Percentiles rank a stretch among this genome's conserved stretches.
These are phyloP conservation scores for Mesoligia furuncula DNA, from an alignment of 2,888 invertebrate genomes.

Conservation along the genomic window DNA sequence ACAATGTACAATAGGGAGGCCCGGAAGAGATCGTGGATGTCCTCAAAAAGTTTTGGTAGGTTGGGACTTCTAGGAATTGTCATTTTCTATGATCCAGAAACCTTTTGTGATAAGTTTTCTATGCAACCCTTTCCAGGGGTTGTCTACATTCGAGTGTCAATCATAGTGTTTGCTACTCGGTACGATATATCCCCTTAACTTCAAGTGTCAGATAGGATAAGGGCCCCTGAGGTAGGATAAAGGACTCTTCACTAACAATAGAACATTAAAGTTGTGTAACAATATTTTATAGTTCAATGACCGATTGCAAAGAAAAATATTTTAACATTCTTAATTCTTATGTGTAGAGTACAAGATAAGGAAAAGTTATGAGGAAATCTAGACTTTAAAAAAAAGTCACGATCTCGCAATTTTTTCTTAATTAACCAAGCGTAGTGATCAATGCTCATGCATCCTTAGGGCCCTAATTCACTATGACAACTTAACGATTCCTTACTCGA, in stretches of 20 bases:
- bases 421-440: not conserved
- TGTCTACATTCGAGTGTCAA: constrained; percentile 10
- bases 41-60: constrained; percentile 1
- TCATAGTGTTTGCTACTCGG: constrained; percentile 23
- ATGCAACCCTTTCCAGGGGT: constrained; percentile 16
- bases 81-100: constrained; percentile 19
- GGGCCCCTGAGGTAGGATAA: not conserved
- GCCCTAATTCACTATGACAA: too few species aligned
- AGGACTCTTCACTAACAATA: constrained; percentile 32
- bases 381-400: not conserved
- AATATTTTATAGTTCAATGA: constrained; percentile 20
- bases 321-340: constrained; percentile 1
- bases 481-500: too few species aligned
- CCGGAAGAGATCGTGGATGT: not conserved
- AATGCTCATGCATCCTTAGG: not conserved
- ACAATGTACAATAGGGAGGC: not conserved
- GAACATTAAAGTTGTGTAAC: constrained; percentile 6
- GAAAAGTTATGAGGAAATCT: not conserved
- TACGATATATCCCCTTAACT: not conserved
- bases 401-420: not conserved
- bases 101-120: constrained; percentile 14
- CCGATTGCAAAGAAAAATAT: constrained; percentile 16
- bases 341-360: constrained; percentile 6
- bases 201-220: constrained; percentile 27
- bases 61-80: not conserved